Conservation (phyloP, 2,888 invertebrate genomes). For the Melanostoma scalare region DNA sequence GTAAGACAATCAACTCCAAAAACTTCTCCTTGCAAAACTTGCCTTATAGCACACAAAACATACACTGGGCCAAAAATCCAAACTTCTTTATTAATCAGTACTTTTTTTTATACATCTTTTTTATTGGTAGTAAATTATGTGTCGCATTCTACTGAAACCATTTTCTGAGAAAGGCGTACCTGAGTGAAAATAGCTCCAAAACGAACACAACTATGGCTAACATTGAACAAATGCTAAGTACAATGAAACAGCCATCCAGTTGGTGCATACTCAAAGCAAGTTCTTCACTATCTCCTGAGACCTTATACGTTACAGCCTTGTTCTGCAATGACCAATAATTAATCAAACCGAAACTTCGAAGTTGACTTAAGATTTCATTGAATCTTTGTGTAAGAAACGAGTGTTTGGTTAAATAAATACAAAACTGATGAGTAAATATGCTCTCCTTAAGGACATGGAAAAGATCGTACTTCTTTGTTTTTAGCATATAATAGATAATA, state of each 20-base stretch:
- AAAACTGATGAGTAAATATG: slow-evolving; percentile 73
- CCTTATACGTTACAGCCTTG: slow-evolving; percentile 16
- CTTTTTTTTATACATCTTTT: too few species aligned
- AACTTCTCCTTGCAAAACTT: too few species aligned
- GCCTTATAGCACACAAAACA: too few species aligned
- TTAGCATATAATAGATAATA: slow-evolving; percentile 60
- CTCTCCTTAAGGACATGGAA: slow-evolving; percentile 72
- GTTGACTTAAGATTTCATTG: slow-evolving; percentile 56
- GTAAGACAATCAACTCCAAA: too few species aligned
- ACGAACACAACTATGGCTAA: slow-evolving; percentile 15
- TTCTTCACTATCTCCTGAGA: not conserved
- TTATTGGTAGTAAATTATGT: too few species aligned
- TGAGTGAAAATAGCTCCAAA: slow-evolving; percentile 15
- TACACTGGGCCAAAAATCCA: too few species aligned
- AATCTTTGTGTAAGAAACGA: slow-evolving; percentile 67
- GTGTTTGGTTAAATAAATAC: slow-evolving; percentile 74
- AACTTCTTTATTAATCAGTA: too few species aligned
- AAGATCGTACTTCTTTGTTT: slow-evolving; percentile 57
- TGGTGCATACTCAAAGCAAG: slow-evolving; percentile 42
- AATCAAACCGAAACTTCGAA: slow-evolving; percentile 72
- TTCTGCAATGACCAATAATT: slow-evolving; percentile 68
- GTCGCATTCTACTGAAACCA: too few species aligned
- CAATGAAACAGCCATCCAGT: slow-evolving; percentile 52
- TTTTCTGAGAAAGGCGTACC: not conserved
- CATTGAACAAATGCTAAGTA: not conserved